A percentile compares a stretch with the other conserved stretches of the same genome.
These are phyloP conservation scores for Leptinotarsa texana DNA, from an alignment of 1,140 invertebrate species.

Conservation along the genomic window DNA sequence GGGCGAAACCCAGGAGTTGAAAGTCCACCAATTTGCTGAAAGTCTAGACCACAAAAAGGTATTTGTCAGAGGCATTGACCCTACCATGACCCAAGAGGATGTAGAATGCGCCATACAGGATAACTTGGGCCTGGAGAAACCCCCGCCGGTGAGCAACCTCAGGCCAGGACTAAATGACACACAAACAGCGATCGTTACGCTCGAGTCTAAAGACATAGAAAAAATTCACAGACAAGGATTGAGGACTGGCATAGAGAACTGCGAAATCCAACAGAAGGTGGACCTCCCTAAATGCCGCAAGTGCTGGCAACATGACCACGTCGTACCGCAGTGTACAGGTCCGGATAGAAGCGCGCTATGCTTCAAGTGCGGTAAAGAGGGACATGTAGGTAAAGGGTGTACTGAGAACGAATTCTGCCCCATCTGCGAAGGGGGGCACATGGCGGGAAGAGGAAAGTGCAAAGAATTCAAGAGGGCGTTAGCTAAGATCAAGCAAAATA, in stretches of 20 bases:
- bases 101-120: background rate
- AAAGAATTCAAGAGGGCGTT: background rate
- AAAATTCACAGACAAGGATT: too few relatives aligned
- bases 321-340: background rate
- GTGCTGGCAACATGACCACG: conserved; percentile 11
- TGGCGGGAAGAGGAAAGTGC: background rate
- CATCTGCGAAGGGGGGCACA: background rate
- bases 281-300: background rate
- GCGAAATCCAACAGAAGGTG: too few relatives aligned
- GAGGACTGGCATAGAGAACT: too few relatives aligned
- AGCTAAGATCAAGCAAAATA: too few relatives aligned
- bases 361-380: background rate
- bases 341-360: conserved; percentile 11
- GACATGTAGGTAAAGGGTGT: background rate
- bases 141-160: too few relatives aligned
- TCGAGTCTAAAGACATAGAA: too few relatives aligned
- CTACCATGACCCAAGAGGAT: conserved; percentile 16
- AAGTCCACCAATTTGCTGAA: background rate
- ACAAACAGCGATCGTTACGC: too few relatives aligned
- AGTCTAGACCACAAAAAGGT: background rate
- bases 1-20: background rate
- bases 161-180: background rate
- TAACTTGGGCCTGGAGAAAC: too few relatives aligned
- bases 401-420: background rate
- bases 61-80: conserved; percentile 24